Conservation (phyloP, 2,113 vertebrate genomes). For the Turnix velox region DNA sequence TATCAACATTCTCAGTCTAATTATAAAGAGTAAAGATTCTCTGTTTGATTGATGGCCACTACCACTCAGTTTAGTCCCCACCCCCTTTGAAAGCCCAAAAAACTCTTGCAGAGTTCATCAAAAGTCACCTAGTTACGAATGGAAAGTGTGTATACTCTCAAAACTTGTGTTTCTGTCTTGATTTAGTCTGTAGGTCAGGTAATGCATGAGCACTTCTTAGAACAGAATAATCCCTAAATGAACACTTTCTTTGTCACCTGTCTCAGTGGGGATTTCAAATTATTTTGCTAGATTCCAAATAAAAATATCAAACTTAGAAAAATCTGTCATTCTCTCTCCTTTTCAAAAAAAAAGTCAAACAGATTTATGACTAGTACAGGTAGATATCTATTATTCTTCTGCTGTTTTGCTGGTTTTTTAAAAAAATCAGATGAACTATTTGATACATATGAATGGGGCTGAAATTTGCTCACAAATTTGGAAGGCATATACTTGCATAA, state of each 20-base stretch:
- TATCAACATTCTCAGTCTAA: not conserved
- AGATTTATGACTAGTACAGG: not conserved
- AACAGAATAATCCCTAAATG: not conserved
- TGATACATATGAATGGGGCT: not conserved
- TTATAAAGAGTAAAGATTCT: not conserved
- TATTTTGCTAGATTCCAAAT: not conserved
- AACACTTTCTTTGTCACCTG: not conserved
- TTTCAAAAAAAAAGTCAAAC: not conserved
- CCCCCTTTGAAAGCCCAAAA: not conserved
- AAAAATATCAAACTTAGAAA: not conserved
- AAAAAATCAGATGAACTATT: not conserved
- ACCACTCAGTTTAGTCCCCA: not conserved
- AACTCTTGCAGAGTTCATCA: not conserved
- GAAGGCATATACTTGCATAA: not conserved
- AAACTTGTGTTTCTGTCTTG: not conserved
- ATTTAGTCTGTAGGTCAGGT: not conserved
- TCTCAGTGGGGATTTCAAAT: not conserved
- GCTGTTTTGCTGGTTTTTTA: not conserved
- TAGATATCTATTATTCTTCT: not conserved
- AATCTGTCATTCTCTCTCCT: not conserved
- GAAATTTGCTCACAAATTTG: not conserved
- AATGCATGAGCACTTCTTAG: not conserved
- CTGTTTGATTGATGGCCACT: not conserved
- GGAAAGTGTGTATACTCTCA: not conserved
- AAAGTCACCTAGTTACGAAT: not conserved